Evolutionary conservation across 2,888 invertebrate species (phyloP).

Genomic region (Melanchra persicariae): DNA sequence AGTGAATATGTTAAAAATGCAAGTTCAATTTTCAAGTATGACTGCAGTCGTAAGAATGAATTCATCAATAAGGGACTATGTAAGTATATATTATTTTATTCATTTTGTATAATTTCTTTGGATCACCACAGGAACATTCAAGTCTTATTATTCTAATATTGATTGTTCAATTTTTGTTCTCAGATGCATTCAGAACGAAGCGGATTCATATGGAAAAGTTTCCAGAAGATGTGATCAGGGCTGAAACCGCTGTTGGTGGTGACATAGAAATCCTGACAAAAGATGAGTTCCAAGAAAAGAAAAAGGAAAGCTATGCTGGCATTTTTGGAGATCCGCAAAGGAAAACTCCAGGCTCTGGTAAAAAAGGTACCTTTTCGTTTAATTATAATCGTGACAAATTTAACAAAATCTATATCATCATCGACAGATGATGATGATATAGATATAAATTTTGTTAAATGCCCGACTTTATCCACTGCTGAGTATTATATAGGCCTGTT

Average conservation of each 20-base stretch:
- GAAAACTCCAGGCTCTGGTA: constrained; percentile 77
- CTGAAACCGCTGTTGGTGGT: constrained; percentile 93
- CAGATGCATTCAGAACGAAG: constrained; percentile 92
- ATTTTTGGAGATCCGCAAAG: constrained; percentile 84
- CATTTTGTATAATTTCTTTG: background rate
- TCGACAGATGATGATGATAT: too few species aligned
- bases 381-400: background rate
- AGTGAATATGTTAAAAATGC: constrained; percentile 95
- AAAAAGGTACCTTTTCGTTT: constrained; percentile 75
- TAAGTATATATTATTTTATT: constrained; percentile 88
- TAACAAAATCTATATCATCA: too few species aligned
- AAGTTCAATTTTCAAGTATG: constrained; percentile 94
- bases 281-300: constrained; percentile 88
- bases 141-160: background rate
- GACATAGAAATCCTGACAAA: constrained; percentile 93
- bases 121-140: too few species aligned
- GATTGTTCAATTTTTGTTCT: constrained; percentile 13
- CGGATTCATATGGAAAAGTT: constrained; percentile 94
- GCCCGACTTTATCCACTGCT: too few species aligned
- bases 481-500: too few species aligned
- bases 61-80: constrained; percentile 96
- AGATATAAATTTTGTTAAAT: too few species aligned
- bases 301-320: constrained; percentile 86
- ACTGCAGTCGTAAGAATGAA: constrained; percentile 94
- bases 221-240: constrained; percentile 93